Conservation (phyloP, 2,888 invertebrate genomes). For the Muscina levida region DNA sequence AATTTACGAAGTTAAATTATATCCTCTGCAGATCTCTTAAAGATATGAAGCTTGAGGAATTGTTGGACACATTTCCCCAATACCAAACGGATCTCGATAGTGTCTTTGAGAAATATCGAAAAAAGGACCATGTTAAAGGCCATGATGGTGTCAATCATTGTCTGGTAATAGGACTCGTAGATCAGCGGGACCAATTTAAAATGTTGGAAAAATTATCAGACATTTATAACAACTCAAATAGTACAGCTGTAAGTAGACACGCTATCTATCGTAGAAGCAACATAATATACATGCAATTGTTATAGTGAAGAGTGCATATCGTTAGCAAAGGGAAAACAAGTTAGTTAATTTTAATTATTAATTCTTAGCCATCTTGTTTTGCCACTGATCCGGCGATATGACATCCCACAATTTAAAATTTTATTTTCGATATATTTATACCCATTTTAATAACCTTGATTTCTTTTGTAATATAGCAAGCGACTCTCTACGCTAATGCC, state of each 20-base stretch:
- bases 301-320: too few species aligned
- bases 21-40: conserved; percentile 53
- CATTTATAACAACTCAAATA: conserved; percentile 46
- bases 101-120: conserved; percentile 51
- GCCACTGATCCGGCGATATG: too few species aligned
- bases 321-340: too few species aligned
- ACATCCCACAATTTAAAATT: neutral
- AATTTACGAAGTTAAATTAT: too few species aligned
- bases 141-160: conserved; percentile 64
- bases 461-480: conserved; percentile 68
- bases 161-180: conserved; percentile 59
- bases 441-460: too few species aligned
- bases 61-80: conserved; percentile 55
- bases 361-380: too few species aligned
- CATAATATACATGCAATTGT: too few species aligned
- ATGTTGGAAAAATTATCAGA: conserved; percentile 63
- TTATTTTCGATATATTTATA: neutral
- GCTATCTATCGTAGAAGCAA: neutral
- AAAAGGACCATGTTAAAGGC: conserved; percentile 61
- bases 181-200: conserved; percentile 52
- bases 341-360: too few species aligned
- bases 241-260: conserved; percentile 48
- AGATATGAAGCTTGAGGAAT: conserved; percentile 44
- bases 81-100: conserved; percentile 61
- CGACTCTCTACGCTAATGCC: conserved; percentile 73